Evolutionary conservation across 2,888 invertebrate genomes (phyloP).

Genomic region (Rhorus exstirpatorius): DNA sequence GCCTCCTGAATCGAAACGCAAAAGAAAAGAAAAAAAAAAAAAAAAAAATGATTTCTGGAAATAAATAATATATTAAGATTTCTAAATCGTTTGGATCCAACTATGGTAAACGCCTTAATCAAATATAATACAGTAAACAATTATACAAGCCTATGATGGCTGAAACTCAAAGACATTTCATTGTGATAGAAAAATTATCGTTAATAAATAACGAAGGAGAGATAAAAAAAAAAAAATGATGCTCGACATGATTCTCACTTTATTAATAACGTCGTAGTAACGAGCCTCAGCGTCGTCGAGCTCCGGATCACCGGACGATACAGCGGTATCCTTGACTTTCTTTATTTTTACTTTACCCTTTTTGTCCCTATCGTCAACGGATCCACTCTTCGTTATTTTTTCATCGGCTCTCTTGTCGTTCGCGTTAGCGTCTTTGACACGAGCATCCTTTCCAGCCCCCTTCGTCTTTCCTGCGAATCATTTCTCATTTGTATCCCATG

Average conservation of each 20-base stretch:
- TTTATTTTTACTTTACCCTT: slow-evolving; percentile 57
- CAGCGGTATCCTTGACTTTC: slow-evolving; percentile 56
- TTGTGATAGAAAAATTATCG: neutral
- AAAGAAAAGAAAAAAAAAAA: slow-evolving; percentile 1
- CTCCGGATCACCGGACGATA: slow-evolving; percentile 72
- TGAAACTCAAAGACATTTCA: neutral
- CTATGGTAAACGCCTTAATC: too few relatives aligned
- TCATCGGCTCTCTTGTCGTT: slow-evolving; percentile 57
- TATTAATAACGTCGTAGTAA: slow-evolving; percentile 78
- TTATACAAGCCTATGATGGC: too few relatives aligned
- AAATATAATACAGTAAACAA: too few relatives aligned
- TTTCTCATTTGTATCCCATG: neutral
- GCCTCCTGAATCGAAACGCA: slow-evolving; percentile 75
- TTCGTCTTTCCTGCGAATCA: slow-evolving; percentile 60
- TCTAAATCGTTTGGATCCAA: too few relatives aligned
- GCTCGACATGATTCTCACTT: slow-evolving; percentile 67
- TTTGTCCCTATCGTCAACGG: slow-evolving; percentile 63
- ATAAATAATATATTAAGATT: too few relatives aligned
- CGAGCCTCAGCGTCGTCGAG: slow-evolving; percentile 77
- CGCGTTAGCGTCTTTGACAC: slow-evolving; percentile 26
- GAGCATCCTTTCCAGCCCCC: slow-evolving; percentile 42
- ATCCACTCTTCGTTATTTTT: slow-evolving; percentile 23
- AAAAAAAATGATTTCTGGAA: too few relatives aligned
- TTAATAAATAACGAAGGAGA: neutral
- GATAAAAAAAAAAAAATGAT: neutral